Conservation (phyloP, 1,140 invertebrate species). For the Cyphomyrmex costatus region DNA sequence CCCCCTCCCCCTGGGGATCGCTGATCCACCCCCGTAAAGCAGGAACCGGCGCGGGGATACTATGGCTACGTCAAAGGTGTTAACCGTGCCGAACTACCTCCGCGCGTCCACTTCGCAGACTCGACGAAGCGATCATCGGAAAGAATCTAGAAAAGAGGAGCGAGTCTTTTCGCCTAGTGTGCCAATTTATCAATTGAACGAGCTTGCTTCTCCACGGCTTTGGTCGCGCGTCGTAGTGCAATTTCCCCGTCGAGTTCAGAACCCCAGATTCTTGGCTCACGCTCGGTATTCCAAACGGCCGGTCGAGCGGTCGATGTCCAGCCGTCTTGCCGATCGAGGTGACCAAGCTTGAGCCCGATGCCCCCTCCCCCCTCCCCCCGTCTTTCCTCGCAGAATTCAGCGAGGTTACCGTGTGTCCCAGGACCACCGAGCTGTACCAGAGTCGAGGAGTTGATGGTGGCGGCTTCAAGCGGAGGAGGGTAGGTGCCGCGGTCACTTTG, state of each 20-base stretch:
- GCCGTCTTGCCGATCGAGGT: slow-evolving; percentile 57
- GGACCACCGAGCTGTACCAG: slow-evolving; percentile 63
- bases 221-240: neutral
- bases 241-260: neutral
- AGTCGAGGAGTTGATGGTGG: slow-evolving; percentile 72
- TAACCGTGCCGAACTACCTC: slow-evolving; percentile 55
- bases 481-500: slow-evolving; percentile 86
- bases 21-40: slow-evolving; percentile 33
- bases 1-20: neutral
- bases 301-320: slow-evolving; percentile 19
- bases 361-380: too few relatives aligned
- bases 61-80: slow-evolving; percentile 67
- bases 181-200: slow-evolving; percentile 33
- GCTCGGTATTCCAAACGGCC: neutral
- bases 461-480: slow-evolving; percentile 65
- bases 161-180: slow-evolving; percentile 10
- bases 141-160: slow-evolving; percentile 12
- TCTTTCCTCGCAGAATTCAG: slow-evolving; percentile 26
- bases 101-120: slow-evolving; percentile 9
- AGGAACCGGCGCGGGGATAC: slow-evolving; percentile 35
- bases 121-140: slow-evolving; percentile 44
- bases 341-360: slow-evolving; percentile 27
- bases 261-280: neutral
- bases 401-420: slow-evolving; percentile 58
- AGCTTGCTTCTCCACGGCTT: slow-evolving; percentile 17